Evolutionary conservation across 2,888 invertebrate genomes (phyloP), one percentile per base, ranked within the genome.

Genomic region (Tuta absoluta): DNA sequence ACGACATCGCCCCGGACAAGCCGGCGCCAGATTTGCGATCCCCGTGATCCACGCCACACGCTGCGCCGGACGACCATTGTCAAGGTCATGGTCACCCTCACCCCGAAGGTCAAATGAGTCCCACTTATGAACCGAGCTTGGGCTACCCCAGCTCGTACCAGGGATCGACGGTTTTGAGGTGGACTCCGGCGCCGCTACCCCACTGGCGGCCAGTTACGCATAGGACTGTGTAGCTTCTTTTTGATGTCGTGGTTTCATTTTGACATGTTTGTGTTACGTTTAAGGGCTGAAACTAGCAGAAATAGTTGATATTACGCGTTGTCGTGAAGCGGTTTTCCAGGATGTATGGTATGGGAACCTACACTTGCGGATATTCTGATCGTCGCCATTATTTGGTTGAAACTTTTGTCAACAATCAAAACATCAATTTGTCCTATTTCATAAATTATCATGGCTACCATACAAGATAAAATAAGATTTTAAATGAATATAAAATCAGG

Each of bases 171-270:
- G 87, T 85, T 67, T 78, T 85, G 64, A 79, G 90, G 24, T 91
- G 91, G 91, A 90, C 88, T 63, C 91, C 91, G 53, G 89, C 91
- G 70, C 90, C 90, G 68, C 82, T 87, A 59, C 88, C 91, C 59
- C 91, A 91, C 72, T 91, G 91, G 91, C 84, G 89, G 61, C 91
- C 91, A 48, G 87, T 91, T 67, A 81, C 78, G 60, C 89, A 91
- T 71, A 80, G 89, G 73, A 85, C 87, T 72, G 78, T 81, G 66
- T 87, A 76, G 73, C 69, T 71, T 65, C 66, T 45, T 66, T 68
- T 67, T 68, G 49, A 24, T 60, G 41, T 24, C 5, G 11, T 51
- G 12, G 3, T 21, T 48, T 51, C 11, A 28, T 60, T 60, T 37
- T 49, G 23, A 17, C 58, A 59, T 41, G 38, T 61, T 23, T 53